Evolutionary conservation across 2,888 invertebrate genomes (phyloP).

Genomic region (Acrobasis suavella): DNA sequence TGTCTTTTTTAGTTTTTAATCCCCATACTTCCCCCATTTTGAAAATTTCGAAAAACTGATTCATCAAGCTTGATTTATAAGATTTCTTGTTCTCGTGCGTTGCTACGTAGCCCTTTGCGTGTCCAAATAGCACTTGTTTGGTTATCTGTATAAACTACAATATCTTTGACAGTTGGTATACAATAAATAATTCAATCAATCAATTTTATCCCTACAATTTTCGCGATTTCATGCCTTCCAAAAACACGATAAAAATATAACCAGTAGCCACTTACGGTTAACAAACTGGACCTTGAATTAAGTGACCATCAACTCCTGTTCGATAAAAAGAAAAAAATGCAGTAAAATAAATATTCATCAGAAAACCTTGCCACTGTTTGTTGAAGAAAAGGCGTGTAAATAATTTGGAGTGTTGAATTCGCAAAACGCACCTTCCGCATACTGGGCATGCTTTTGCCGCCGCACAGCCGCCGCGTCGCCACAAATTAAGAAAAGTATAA

Average conservation of each 20-base stretch:
- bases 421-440: conserved; percentile 58
- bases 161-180: too few species aligned
- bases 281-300: conserved; percentile 7
- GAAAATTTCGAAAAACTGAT: too few species aligned
- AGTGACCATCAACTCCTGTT: conserved; percentile 6
- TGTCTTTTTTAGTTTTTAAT: too few species aligned
- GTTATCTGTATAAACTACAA: too few species aligned
- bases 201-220: too few species aligned
- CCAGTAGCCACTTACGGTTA: not conserved
- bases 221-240: too few species aligned
- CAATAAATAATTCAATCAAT: too few species aligned
- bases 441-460: conserved; percentile 49
- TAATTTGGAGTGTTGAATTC: conserved; percentile 35
- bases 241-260: not conserved
- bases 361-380: conserved; percentile 9
- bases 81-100: too few species aligned
- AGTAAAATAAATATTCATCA: conserved; percentile 7
- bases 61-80: too few species aligned
- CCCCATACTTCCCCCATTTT: too few species aligned
- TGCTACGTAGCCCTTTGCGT: too few species aligned
- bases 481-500: not conserved
- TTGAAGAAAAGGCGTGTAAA: conserved; percentile 24
- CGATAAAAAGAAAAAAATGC: not conserved
- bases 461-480: conserved; percentile 44
- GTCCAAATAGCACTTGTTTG: too few species aligned